Conservation (phyloP, 2,888 invertebrate species). For the Brachyptera putata region DNA sequence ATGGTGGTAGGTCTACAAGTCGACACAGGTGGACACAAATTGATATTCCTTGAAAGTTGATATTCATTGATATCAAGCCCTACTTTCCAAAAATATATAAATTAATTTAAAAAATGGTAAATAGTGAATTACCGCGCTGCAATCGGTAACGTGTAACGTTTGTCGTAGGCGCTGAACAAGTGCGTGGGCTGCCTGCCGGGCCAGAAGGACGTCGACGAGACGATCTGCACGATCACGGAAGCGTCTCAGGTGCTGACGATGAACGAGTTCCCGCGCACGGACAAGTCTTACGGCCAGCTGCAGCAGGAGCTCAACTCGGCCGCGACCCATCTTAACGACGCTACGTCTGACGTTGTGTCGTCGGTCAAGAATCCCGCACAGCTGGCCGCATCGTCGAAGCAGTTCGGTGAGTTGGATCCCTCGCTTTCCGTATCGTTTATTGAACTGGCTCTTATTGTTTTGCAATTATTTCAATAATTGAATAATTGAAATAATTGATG, state of each 20-base stretch:
- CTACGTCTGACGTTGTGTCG: constrained; percentile 77
- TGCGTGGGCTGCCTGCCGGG: constrained; percentile 86
- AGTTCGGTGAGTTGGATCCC: constrained; percentile 56
- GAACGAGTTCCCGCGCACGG: constrained; percentile 70
- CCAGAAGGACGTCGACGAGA: constrained; percentile 89
- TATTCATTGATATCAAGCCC: too few relatives aligned
- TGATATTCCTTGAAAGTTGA: too few relatives aligned
- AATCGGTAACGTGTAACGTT: too few relatives aligned
- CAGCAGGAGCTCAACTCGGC: constrained; percentile 81
- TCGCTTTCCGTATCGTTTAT: too few relatives aligned
- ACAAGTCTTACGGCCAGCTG: constrained; percentile 65
- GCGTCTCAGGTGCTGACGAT: constrained; percentile 61
- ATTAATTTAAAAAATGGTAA: too few relatives aligned
- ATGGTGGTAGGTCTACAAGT: too few relatives aligned
- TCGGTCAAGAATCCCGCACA: constrained; percentile 66
- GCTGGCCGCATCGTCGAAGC: constrained; percentile 69
- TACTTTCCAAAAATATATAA: too few relatives aligned
- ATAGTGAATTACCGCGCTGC: too few relatives aligned
- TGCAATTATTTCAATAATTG: too few relatives aligned
- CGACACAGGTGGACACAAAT: too few relatives aligned
- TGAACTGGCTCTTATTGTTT: background rate
- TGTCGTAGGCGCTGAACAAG: constrained; percentile 55
- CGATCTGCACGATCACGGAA: constrained; percentile 75
- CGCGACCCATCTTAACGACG: constrained; percentile 77
- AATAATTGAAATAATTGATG: too few relatives aligned